These are phyloP conservation scores for Laticauda colubrina DNA, from an alignment of 2,113 vertebrate genomes.

Conservation along the genomic window DNA sequence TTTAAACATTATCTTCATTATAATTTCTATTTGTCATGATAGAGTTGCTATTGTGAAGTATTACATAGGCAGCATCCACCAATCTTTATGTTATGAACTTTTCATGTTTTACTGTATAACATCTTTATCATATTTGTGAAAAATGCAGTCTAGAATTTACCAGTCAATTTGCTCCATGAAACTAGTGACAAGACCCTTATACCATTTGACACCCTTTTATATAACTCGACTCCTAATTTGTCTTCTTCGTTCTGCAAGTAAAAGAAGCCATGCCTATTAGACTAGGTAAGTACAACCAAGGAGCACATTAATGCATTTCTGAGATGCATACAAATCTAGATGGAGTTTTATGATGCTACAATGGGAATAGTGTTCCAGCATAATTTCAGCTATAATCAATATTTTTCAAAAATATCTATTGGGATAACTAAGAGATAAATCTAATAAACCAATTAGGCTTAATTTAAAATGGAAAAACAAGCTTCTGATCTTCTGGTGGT, in stretches of 20 bases:
- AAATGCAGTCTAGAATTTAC: not conserved
- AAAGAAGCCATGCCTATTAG: not conserved
- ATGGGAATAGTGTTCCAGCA: not conserved
- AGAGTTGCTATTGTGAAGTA: not conserved
- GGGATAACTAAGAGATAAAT: not conserved
- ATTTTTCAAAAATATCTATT: not conserved
- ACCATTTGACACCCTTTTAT: too few relatives aligned
- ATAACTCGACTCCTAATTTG: not conserved
- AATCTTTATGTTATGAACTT: not conserved
- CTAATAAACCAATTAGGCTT: not conserved
- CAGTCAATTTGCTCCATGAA: not conserved
- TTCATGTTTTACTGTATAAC: not conserved
- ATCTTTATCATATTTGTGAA: not conserved
- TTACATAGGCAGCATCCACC: not conserved
- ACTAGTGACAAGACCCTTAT: not conserved
- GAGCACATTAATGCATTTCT: not conserved
- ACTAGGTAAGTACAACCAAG: not conserved
- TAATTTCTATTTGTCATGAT: not conserved
- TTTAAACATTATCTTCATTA: not conserved
- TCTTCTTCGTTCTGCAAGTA: not conserved
- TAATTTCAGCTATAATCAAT: not conserved
- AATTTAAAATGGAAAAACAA: not conserved
- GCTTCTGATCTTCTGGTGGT: not conserved
- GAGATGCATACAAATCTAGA: not conserved
- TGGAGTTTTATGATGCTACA: not conserved